A percentile compares a stretch with the other conserved stretches of the same genome.
These are phyloP conservation scores for Junonia oenone DNA, from an alignment of 2,888 invertebrate genomes.

Conservation along the genomic window DNA sequence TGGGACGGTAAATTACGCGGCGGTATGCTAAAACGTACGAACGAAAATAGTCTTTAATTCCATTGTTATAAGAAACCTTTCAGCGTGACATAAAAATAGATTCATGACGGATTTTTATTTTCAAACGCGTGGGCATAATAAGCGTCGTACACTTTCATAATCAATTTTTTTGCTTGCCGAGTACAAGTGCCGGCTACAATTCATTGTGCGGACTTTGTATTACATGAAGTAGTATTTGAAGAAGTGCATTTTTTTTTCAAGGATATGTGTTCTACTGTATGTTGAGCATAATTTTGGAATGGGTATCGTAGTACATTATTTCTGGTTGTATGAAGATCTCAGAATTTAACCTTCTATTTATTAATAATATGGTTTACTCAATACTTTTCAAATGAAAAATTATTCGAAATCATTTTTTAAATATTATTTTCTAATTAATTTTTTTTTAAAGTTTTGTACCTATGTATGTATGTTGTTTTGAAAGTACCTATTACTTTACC, in stretches of 20 bases:
- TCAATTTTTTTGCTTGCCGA: neutral
- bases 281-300: neutral
- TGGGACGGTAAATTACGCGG: neutral
- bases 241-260: neutral
- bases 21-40: constrained; percentile 1
- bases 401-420: too few relatives aligned
- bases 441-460: too few relatives aligned
- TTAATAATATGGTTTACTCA: neutral
- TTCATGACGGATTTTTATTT: constrained; percentile 6
- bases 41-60: neutral
- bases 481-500: too few relatives aligned
- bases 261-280: neutral
- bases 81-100: neutral
- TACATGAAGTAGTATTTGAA: neutral
- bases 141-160: constrained; percentile 3
- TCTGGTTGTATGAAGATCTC: too few relatives aligned
- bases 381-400: too few relatives aligned
- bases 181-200: neutral
- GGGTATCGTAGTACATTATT: too few relatives aligned
- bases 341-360: neutral
- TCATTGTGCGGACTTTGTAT: neutral
- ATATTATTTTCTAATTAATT: too few relatives aligned
- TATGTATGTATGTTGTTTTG: too few relatives aligned
- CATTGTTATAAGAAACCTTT: neutral
- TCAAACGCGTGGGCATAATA: constrained; percentile 3